Conservation (phyloP, 2,113 vertebrate genomes). For the Eonycteris spelaea region DNA sequence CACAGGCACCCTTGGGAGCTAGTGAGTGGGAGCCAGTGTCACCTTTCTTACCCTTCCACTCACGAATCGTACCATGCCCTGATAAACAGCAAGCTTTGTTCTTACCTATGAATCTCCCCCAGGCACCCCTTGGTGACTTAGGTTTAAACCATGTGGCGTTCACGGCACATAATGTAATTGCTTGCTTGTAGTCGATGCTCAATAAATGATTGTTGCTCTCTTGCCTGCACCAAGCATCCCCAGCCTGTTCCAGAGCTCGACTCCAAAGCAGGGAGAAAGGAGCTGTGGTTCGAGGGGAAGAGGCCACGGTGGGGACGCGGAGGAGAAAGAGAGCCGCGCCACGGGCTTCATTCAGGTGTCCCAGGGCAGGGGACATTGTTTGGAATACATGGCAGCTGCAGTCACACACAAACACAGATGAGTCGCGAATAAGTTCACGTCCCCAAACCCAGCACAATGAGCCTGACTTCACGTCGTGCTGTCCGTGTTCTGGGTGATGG, state of each 20-base stretch:
- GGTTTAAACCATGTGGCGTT: background rate
- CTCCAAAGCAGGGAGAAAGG: background rate
- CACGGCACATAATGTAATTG: fast-evolving
- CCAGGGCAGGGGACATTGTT: background rate
- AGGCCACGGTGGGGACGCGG: background rate
- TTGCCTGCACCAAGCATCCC: no score
- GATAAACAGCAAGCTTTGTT: background rate
- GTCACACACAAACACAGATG: background rate
- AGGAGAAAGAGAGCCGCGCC: background rate
- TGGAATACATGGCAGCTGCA: background rate
- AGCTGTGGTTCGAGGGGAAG: background rate
- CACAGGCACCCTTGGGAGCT: background rate
- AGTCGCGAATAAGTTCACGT: background rate
- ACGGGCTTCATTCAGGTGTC: background rate
- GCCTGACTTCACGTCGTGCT: background rate
- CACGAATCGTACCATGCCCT: fast-evolving
- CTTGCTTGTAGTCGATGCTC: background rate
- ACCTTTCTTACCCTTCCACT: background rate
- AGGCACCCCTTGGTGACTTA: background rate
- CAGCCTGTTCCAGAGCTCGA: background rate
- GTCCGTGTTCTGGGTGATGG: background rate
- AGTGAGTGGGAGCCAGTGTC: no score
- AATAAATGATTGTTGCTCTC: background rate
- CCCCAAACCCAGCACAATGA: background rate
- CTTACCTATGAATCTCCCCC: background rate